Base-by-base conservation (phyloP, 2,797 vertebrate species). In the Gymnocypris eckloni region DNA sequence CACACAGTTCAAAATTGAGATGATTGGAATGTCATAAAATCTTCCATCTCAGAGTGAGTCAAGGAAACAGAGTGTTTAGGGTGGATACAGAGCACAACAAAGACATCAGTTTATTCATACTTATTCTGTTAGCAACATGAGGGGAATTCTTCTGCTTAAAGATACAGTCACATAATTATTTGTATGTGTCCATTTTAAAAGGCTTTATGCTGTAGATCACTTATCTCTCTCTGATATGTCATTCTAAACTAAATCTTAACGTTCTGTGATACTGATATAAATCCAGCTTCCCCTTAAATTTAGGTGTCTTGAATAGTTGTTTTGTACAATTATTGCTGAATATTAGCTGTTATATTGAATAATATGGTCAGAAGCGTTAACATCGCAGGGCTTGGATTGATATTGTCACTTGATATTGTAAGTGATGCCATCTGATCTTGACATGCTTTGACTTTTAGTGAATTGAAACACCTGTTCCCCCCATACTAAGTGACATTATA, bases 21-120 rank as follows among this genome's bases (percentile, higher is more conserved):
- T 37, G 78, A 15, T n/a, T 33, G 69, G 83, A 82, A 84, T 84
- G 73, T 81, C 76, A 56, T 72, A 43, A 80, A 59, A 54, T 56
- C 61, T 43, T 67, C 28, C 64, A 67, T 67, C 20, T 25, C 59
- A 61, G 79, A 75, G 16, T 69, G 61, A 61, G 37, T 75, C 81
- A 48, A 72, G 18, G 70, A 56, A 37, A 25, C 66, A 10, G 50
- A 73, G 70, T 50, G 81, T 75, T 73, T 50, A 37, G 54, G 56
- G 59, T 43, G 79, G 66, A 81, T 41, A 25, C 66, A 39, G 81
- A 73, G 16, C 22, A 72, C 52, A 72, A 56, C 52, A 73, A 82
- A 82, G 54, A 43, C 81, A 83, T 33, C 39, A 37, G 54, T 50
- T 83, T 22, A 48, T 15, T 56, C 25, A 22, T 71, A 61, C 13